Base-by-base conservation (phyloP, 2,797 vertebrate species). In the Sciurus vulgaris region DNA sequence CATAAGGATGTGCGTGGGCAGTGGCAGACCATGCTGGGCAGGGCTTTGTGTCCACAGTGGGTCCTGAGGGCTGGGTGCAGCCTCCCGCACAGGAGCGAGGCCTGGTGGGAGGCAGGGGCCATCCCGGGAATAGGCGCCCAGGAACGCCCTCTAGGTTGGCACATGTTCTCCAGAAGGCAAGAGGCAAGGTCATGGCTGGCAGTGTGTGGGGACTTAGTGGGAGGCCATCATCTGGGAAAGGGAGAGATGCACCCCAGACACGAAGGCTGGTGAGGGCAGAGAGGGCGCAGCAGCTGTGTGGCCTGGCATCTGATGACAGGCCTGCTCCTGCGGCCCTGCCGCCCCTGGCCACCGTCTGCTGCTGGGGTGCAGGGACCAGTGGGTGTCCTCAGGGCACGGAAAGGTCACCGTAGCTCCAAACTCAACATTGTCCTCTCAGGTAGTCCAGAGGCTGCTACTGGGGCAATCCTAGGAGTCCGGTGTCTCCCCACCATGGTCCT, bases 351-450 rank as follows among this genome's bases (percentile, higher is more conserved):
- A 33, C 14, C 0, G 15, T 54, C 54, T 72, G 17, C 63, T 3
- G 35, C 33, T 8, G 0, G 0, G 30, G 13, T 11, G 1, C 20
- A 20, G 30, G 4, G 49, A 33, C 15, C 30, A 38, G 11, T 0
- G 10, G 7, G 4, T 5, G 30, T 24, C 79, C 73, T 89, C 22
- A 22, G 84, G 79, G 38, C 41, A 70, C 85, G 44, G 12, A 86
- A 86, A 5, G 4, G 13, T 51, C 82, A 47, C 44, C 5, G 38
- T 22, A 47, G 85, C 81, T 93, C 91, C 86, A 54, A 24, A 65
- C 63, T 47, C 56, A 9, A 22, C 11, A 7, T 22, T 77, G 4
- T n/a, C 72, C 9, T 92, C 44, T 24, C 1, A 2, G 13, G 3
- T 26, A 5, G 7, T 67, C 18, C 18, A 54, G 11, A 78, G 2